These are phyloP conservation scores for Apamea monoglypha DNA, from an alignment of 2,888 invertebrate genomes.

Conservation along the genomic window DNA sequence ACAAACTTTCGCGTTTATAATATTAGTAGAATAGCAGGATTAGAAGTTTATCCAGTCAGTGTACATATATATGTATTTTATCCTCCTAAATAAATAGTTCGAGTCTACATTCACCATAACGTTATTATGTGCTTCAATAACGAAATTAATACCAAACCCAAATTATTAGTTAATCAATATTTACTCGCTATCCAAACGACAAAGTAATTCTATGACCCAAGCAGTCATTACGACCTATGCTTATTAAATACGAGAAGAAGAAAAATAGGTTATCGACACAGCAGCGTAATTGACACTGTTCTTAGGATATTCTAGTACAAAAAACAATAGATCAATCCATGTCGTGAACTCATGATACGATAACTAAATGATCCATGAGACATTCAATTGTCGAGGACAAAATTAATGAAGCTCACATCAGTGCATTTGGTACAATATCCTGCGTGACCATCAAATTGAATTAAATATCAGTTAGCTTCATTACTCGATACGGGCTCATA, in stretches of 20 bases:
- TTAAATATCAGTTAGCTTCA: slow-evolving; percentile 17
- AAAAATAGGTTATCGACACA: slow-evolving; percentile 18
- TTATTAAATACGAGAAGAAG: slow-evolving; percentile 18
- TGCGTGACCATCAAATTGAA: slow-evolving; percentile 23
- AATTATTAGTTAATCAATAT: slow-evolving; percentile 28
- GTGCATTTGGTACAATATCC: slow-evolving; percentile 1
- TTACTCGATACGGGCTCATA: slow-evolving; percentile 37
- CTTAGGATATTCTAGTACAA: slow-evolving; percentile 12
- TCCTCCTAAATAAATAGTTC: too few relatives aligned
- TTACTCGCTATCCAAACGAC: slow-evolving; percentile 1
- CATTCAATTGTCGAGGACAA: slow-evolving; percentile 5
- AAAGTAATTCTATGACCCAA: slow-evolving; percentile 5
- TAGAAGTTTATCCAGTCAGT: too few relatives aligned
- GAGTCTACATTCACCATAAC: slow-evolving; percentile 11
- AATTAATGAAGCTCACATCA: not conserved
- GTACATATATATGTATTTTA: too few relatives aligned
- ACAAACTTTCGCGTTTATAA: too few relatives aligned
- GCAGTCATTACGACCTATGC: not conserved
- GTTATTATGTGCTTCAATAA: slow-evolving; percentile 11
- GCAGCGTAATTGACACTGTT: slow-evolving; percentile 16
- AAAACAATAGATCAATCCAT: not conserved
- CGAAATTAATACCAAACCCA: not conserved
- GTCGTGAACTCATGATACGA: not conserved
- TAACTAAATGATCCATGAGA: not conserved
- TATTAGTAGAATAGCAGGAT: too few relatives aligned